Conservation (phyloP, 2,888 invertebrate species). For the Pseudanteris insignis region DNA sequence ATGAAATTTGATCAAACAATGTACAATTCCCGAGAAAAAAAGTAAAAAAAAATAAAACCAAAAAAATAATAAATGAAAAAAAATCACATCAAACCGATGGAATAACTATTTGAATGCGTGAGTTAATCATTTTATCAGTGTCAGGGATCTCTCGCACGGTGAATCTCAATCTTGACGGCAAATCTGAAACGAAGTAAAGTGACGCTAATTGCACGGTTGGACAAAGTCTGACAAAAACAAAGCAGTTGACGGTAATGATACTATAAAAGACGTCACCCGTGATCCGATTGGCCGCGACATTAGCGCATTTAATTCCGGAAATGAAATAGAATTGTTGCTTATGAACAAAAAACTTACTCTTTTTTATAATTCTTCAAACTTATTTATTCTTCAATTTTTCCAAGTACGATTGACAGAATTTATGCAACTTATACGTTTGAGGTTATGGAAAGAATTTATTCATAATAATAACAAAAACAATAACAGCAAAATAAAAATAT, state of each 20-base stretch:
- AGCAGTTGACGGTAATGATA: slow-evolving; percentile 25
- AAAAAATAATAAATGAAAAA: too few species aligned
- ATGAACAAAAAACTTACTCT: slow-evolving; percentile 15
- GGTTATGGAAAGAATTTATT: too few species aligned
- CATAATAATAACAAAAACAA: too few species aligned
- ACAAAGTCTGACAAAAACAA: slow-evolving; percentile 32
- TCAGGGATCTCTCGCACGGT: slow-evolving; percentile 19
- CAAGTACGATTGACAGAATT: too few species aligned
- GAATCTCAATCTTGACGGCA: slow-evolving; percentile 36
- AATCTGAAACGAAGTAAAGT: slow-evolving; percentile 31
- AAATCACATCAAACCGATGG: too few species aligned
- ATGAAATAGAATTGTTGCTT: slow-evolving; percentile 13
- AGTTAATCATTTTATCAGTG: slow-evolving; percentile 37
- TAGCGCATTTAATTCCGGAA: slow-evolving; percentile 19
- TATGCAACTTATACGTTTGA: too few species aligned
- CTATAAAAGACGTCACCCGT: slow-evolving; percentile 22
- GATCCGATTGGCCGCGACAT: slow-evolving; percentile 19
- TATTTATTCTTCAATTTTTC: too few species aligned
- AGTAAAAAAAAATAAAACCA: too few species aligned
- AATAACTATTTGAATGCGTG: slow-evolving; percentile 18
- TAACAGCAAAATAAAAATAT: too few species aligned
- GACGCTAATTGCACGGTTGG: slow-evolving; percentile 31
- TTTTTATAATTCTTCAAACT: too few species aligned
- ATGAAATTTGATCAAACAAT: too few species aligned
- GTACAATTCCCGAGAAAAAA: too few species aligned